These are phyloP conservation scores for Isoperla grammatica DNA, from an alignment of 2,888 invertebrate genomes.

Conservation along the genomic window DNA sequence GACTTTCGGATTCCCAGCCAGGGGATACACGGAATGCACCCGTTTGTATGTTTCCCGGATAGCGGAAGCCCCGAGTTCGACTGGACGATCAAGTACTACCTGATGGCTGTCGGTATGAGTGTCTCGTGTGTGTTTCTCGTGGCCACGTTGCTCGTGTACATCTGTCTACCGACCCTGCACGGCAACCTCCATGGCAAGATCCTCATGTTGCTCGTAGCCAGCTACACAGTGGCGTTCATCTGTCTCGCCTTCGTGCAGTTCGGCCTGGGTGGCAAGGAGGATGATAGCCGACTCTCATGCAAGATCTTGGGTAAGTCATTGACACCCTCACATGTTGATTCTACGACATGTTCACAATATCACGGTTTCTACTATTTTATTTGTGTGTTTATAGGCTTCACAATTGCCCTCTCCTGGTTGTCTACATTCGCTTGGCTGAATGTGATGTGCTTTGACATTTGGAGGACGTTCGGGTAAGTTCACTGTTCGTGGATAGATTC, in stretches of 20 bases:
- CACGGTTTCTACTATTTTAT: too few relatives aligned
- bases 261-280: slow-evolving; percentile 6
- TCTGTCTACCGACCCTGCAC: slow-evolving; percentile 56
- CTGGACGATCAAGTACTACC: slow-evolving; percentile 13
- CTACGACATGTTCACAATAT: too few relatives aligned
- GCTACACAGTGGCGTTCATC: slow-evolving; percentile 59
- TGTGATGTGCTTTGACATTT: slow-evolving; percentile 25
- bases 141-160: slow-evolving; percentile 61
- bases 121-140: slow-evolving; percentile 62
- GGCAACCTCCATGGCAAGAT: slow-evolving; percentile 66
- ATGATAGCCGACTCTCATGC: not conserved
- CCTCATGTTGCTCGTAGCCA: slow-evolving; percentile 62
- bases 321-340: too few relatives aligned
- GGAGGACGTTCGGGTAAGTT: slow-evolving; percentile 24
- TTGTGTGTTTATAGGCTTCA: slow-evolving; percentile 10
- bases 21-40: slow-evolving; percentile 28
- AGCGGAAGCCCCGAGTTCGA: slow-evolving; percentile 4
- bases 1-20: slow-evolving; percentile 30
- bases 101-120: slow-evolving; percentile 40
- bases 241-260: slow-evolving; percentile 56
- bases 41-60: slow-evolving; percentile 39
- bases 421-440: slow-evolving; percentile 20
- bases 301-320: not conserved
- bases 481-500: too few relatives aligned
- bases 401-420: slow-evolving; percentile 4